Percentiles rank a stretch among this genome's conserved stretches.
Conservation (phyloP, 2,113 vertebrate genomes). For the Taurulus bubalis region DNA sequence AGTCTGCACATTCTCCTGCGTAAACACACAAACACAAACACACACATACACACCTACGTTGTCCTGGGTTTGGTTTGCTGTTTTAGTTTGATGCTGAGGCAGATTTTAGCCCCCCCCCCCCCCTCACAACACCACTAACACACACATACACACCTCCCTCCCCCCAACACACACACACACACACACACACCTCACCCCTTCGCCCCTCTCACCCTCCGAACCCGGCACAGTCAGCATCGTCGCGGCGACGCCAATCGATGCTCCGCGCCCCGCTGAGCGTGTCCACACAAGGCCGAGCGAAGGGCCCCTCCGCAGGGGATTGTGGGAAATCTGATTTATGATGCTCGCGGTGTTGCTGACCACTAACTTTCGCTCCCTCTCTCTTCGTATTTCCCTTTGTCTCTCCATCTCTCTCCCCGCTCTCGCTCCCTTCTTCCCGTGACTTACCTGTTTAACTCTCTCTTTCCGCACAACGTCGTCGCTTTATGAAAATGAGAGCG, state of each 20-base stretch:
- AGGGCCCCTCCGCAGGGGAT: constrained; percentile 84
- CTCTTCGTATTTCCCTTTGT: constrained; percentile 57
- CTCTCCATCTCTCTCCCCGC: constrained; percentile 54
- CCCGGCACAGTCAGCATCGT: constrained; percentile 83
- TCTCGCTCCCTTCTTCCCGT: constrained; percentile 20
- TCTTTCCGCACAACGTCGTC: constrained; percentile 1
- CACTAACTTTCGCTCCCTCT: constrained; percentile 77
- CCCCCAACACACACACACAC: background rate
- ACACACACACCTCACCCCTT: constrained; percentile 50
- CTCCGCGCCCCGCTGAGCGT: constrained; percentile 84
- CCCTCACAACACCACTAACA: background rate
- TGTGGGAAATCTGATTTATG: constrained; percentile 89
- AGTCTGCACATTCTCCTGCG: constrained; percentile 78
- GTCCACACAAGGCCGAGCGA: constrained; percentile 80
- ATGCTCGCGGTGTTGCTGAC: constrained; percentile 86
- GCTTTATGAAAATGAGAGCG: constrained; percentile 38
- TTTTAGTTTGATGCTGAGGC: constrained; percentile 80
- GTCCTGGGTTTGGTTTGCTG: constrained; percentile 63
- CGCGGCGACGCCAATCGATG: constrained; percentile 86
- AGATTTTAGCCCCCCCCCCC: constrained; percentile 60
- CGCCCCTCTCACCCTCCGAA: constrained; percentile 73
- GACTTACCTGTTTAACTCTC: constrained; percentile 62
- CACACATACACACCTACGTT: constrained; percentile 44
- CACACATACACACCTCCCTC: constrained; percentile 42
- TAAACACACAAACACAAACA: constrained; percentile 43